These are phyloP conservation scores for Macaria liturata DNA, from an alignment of 2,888 invertebrate species.

Conservation along the genomic window DNA sequence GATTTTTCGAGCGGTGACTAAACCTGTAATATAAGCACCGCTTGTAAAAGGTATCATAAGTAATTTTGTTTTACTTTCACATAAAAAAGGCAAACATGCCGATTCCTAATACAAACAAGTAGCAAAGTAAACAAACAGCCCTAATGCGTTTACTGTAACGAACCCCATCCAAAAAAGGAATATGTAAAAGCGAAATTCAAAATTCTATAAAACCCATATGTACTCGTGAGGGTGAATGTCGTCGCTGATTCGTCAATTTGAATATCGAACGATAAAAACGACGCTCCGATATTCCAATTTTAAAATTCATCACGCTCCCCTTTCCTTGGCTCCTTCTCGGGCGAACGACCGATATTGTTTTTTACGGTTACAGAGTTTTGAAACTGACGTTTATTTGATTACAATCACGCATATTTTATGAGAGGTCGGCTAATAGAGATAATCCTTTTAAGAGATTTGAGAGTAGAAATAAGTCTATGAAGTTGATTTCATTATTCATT, in stretches of 20 bases:
- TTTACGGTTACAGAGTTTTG: slow-evolving; percentile 22
- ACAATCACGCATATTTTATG: slow-evolving; percentile 29
- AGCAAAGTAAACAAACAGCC: slow-evolving; percentile 12
- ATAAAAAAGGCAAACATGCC: not conserved
- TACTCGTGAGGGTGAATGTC: slow-evolving; percentile 32
- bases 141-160: slow-evolving; percentile 17
- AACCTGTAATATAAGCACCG: no score
- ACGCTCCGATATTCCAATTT: slow-evolving; percentile 56
- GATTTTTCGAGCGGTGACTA: no score
- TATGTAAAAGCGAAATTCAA: slow-evolving; percentile 14
- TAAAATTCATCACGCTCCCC: slow-evolving; percentile 59
- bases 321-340: slow-evolving; percentile 32
- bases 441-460: slow-evolving; percentile 14
- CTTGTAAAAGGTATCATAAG: no score
- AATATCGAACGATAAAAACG: slow-evolving; percentile 57
- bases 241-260: slow-evolving; percentile 59
- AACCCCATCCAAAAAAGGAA: slow-evolving; percentile 12
- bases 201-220: slow-evolving; percentile 28
- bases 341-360: slow-evolving; percentile 17
- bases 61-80: no score
- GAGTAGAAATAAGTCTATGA: not conserved
- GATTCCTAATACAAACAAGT: not conserved
- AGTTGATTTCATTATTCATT: no score
- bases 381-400: slow-evolving; percentile 43
- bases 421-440: slow-evolving; percentile 21